Evolutionary conservation across 2,797 vertebrate species (phyloP), one percentile per base, ranked within the genome.

Genomic region (Odontamblyopus lacepedii): DNA sequence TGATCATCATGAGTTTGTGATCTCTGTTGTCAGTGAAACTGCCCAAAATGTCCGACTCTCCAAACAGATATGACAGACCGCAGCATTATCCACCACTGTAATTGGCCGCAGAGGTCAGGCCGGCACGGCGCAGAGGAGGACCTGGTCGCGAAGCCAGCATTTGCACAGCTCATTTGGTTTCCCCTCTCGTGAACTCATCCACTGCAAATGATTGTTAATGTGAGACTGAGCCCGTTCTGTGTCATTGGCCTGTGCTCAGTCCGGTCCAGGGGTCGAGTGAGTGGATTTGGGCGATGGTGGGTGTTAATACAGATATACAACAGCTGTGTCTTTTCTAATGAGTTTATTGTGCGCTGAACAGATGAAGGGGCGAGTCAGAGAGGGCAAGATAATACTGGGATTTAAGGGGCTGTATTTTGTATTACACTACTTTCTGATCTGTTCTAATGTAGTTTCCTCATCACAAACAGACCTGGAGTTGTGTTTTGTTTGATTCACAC

Each of bases 61-160:
- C 85, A 85, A 91, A 90, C 83, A 87, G 88, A 90, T 76, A 79
- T 87, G 85, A 88, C 85, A 85, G 86, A 85, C 86, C 84, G 62
- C 72, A 76, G 83, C 87, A 87, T 91, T 89, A 91, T 87, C 85
- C 82, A 82, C 74, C 83, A 73, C 75, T 81, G 80, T 91, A 90
- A 92, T 91, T 91, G 87, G 87, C 87, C 87, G 80, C 87, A 84
- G 89, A 92, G 92, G 90, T 92, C 89, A 89, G 81, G 82, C 82
- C 67, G 75, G 71, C 74, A 16, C 1, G 86, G 84, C 76, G 15
- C 61, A 76, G 75, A 75, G 74, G 76, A 82, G 57, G 84, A 85
- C 82, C 86, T 86, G 87, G 87, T 74, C 80, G 82, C 75, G 81
- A 85, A 75, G 62, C 72, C 71, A 85, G 73, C 81, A 88, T 87